A percentile compares a stretch with the other conserved stretches of the same genome.
Conservation (phyloP, 2,113 vertebrate species). For the Notiomystis cincta region DNA sequence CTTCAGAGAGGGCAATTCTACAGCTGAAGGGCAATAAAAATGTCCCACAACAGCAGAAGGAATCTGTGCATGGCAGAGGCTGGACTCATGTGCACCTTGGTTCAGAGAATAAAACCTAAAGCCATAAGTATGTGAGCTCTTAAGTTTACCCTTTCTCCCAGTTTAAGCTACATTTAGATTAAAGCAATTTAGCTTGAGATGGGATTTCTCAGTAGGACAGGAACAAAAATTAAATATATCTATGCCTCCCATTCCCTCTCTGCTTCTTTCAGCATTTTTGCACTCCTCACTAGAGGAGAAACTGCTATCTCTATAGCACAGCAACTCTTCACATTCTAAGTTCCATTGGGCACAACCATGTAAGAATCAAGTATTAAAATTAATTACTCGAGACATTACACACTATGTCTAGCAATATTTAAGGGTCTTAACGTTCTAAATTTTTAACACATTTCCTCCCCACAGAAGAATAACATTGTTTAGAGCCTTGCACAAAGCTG, state of each 20-base stretch:
- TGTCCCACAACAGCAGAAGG: neutral
- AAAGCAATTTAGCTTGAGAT: neutral
- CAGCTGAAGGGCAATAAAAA: neutral
- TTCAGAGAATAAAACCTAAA: neutral
- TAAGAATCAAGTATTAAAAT: neutral
- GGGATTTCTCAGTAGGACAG: neutral
- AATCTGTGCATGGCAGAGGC: neutral
- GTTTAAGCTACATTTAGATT: neutral
- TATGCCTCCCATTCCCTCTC: neutral
- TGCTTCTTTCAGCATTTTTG: neutral
- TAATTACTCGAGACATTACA: neutral
- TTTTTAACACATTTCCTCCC: neutral
- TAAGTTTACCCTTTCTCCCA: neutral
- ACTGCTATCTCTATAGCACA: neutral
- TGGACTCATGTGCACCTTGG: neutral
- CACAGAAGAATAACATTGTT: neutral
- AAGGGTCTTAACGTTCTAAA: neutral
- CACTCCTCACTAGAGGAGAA: neutral
- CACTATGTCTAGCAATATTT: neutral
- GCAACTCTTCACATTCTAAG: neutral
- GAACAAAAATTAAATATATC: neutral
- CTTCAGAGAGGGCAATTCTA: constrained; percentile 8
- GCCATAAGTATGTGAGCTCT: neutral
- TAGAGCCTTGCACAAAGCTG: neutral
- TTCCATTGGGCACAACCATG: neutral